phyloP scores from a whole-genome alignment of 2,797 vertebrate genomes.

The Rhinatrema bivittatum region DNA sequence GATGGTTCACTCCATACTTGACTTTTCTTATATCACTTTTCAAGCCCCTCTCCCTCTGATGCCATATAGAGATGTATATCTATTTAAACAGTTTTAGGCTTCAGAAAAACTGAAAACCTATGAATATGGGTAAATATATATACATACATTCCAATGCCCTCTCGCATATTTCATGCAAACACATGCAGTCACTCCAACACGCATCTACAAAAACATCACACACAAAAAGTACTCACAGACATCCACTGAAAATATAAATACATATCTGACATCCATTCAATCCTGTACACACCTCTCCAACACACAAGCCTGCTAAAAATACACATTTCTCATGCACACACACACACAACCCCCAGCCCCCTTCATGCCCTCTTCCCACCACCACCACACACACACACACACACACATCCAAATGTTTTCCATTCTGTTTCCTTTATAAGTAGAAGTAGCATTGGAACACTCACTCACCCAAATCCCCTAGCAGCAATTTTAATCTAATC shows the following conservation, averaged over 20 bases:
- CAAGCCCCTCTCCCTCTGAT: no score
- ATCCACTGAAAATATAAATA: no score
- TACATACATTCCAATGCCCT: neutral
- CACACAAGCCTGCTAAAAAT: neutral
- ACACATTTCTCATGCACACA: neutral
- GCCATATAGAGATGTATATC: neutral
- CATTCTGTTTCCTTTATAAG: neutral
- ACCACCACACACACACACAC: no score
- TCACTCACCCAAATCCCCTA: slow-evolving; percentile 22
- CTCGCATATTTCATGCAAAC: accelerated
- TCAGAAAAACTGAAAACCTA: neutral
- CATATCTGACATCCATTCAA: no score
- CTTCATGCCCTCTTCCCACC: no score
- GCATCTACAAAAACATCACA: neutral
- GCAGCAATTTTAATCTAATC: slow-evolving; percentile 42
- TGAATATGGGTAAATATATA: neutral
- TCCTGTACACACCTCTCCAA: no score
- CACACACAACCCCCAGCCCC: neutral
- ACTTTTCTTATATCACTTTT: no score
- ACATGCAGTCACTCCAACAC: no score
- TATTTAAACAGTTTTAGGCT: neutral
- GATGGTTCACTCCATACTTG: no score
- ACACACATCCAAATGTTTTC: slow-evolving; percentile 2
- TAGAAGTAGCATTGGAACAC: slow-evolving; percentile 8
- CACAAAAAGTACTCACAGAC: neutral